These are phyloP conservation scores for Apeira syringaria DNA, from an alignment of 2,888 invertebrate species.

Conservation along the genomic window DNA sequence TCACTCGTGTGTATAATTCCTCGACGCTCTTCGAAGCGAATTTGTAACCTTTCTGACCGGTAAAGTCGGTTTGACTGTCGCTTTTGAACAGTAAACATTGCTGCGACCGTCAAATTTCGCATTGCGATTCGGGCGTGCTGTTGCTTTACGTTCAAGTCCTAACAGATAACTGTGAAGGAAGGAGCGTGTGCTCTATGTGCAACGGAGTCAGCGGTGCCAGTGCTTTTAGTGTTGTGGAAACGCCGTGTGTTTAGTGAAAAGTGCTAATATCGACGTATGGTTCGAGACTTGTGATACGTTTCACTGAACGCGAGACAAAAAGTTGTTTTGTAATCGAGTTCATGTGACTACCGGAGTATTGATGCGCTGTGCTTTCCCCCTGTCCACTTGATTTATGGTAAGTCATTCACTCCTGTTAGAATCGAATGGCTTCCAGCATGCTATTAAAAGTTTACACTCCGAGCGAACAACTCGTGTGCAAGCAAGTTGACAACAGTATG, in stretches of 20 bases:
- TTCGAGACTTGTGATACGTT: conserved; percentile 61
- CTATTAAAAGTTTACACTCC: conserved; percentile 22
- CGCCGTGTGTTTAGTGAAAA: conserved; percentile 68
- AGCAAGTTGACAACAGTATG: conserved; percentile 7
- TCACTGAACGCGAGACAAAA: conserved; percentile 68
- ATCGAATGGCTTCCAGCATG: conserved; percentile 24
- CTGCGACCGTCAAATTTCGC: conserved; percentile 69
- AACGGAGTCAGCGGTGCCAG: conserved; percentile 62
- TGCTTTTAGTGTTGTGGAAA: conserved; percentile 73
- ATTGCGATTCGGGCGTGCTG: conserved; percentile 70
- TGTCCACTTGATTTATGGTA: conserved; percentile 71
- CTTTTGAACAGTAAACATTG: conserved; percentile 63
- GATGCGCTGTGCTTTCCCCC: conserved; percentile 65
- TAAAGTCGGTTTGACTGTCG: conserved; percentile 72
- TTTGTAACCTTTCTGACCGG: conserved; percentile 76
- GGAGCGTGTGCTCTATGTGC: conserved; percentile 72
- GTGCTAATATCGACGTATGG: conserved; percentile 65
- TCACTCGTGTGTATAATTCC: conserved; percentile 60
- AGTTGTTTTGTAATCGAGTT: conserved; percentile 68
- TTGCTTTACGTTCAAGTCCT: conserved; percentile 69
- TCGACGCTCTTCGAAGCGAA: conserved; percentile 56
- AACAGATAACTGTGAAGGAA: conserved; percentile 75
- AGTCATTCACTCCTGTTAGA: conserved; percentile 48
- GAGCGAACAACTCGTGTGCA: conserved; percentile 17
- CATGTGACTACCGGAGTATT: conserved; percentile 67